Percentiles rank a stretch among this genome's conserved stretches.
Evolutionary conservation across 2,888 invertebrate genomes (phyloP).

Genomic region (Pollenia amentaria): DNA sequence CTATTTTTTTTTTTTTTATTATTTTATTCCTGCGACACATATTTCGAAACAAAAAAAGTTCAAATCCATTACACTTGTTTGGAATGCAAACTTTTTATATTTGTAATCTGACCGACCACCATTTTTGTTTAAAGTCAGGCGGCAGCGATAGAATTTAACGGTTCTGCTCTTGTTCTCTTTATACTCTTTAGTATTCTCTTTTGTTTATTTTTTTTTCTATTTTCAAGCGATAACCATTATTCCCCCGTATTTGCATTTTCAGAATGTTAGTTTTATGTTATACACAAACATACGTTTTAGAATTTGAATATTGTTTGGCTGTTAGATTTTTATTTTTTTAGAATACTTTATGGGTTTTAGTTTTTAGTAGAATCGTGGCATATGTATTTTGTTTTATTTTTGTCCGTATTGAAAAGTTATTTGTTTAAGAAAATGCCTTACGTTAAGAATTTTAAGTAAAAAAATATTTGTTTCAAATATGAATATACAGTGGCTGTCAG

Average conservation of each 20-base stretch:
- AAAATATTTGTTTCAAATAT: background rate
- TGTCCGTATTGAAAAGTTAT: background rate
- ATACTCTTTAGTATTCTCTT: background rate
- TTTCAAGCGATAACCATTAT: constrained; percentile 20
- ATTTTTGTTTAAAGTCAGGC: constrained; percentile 45
- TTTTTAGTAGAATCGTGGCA: background rate
- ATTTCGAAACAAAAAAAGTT: background rate
- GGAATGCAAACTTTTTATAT: constrained; percentile 12
- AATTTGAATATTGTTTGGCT: constrained; percentile 19
- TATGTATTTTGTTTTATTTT: background rate
- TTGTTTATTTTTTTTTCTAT: constrained; percentile 3
- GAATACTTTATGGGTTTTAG: constrained; percentile 7
- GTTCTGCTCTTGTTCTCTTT: constrained; percentile 13
- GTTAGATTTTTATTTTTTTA: background rate
- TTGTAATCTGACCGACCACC: constrained; percentile 37
- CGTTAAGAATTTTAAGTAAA: background rate
- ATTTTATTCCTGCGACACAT: background rate
- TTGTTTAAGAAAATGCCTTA: background rate
- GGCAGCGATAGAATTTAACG: constrained; percentile 44
- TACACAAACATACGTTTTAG: background rate
- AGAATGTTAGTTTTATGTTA: constrained; percentile 20
- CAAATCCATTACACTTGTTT: constrained; percentile 37
- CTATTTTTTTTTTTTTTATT: constrained; percentile 7
- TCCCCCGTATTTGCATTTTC: constrained; percentile 15
- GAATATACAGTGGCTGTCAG: too few species aligned